These are phyloP conservation scores for Tangara arthus DNA, from an alignment of 2,797 vertebrate genomes.

Conservation along the genomic window DNA sequence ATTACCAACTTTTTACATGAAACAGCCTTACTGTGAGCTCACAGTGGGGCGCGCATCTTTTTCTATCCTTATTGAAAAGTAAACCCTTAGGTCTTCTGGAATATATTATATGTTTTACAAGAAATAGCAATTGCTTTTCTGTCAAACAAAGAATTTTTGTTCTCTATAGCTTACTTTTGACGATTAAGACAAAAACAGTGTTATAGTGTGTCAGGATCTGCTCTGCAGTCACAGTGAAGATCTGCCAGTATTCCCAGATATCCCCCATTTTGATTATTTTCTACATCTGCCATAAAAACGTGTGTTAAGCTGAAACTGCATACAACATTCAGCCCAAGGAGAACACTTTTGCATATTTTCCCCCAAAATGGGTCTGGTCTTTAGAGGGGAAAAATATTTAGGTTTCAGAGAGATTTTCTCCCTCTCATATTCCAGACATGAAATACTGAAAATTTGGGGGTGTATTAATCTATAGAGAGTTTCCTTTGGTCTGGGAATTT, in stretches of 20 bases:
- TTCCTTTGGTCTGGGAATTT: conserved; percentile 37
- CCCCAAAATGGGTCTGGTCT: conserved; percentile 69
- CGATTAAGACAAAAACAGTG: conserved; percentile 52
- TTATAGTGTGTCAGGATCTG: not conserved
- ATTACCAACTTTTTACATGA: conserved; percentile 95
- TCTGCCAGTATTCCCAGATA: not conserved
- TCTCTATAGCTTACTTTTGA: conserved; percentile 64
- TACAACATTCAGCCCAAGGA: conserved; percentile 31
- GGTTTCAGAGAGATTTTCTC: conserved; percentile 64
- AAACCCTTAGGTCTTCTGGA: conserved; percentile 93
- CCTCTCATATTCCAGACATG: conserved; percentile 48
- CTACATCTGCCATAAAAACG: not conserved
- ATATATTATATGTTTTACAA: conserved; percentile 90
- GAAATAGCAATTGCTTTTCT: conserved; percentile 78
- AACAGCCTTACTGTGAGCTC: conserved; percentile 85
- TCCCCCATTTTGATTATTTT: conserved; percentile 5
- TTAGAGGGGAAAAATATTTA: conserved; percentile 63
- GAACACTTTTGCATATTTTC: conserved; percentile 62
- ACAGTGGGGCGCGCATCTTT: conserved; percentile 74
- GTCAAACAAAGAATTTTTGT: conserved; percentile 42
- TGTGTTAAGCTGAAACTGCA: conserved; percentile 33
- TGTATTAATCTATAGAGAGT: conserved; percentile 42
- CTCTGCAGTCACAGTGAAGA: conserved; percentile 2
- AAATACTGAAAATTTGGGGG: conserved; percentile 19
- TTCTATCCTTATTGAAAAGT: conserved; percentile 82